Conservation (phyloP, 2,888 invertebrate genomes). For the Coelinius sp. region DNA sequence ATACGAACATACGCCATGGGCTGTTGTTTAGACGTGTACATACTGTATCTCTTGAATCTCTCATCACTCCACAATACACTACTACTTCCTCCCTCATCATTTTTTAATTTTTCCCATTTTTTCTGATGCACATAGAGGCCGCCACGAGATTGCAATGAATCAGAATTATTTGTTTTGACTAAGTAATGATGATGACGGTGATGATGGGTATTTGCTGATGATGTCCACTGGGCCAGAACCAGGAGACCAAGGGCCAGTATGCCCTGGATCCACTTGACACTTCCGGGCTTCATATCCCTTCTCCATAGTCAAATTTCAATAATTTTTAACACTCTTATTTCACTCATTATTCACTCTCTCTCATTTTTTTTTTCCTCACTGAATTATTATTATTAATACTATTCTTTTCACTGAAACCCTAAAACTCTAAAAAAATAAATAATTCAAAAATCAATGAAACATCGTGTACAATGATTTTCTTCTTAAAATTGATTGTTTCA, state of each 20-base stretch:
- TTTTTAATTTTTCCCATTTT: constrained; percentile 1
- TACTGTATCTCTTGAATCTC: constrained; percentile 47
- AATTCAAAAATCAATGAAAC: not conserved
- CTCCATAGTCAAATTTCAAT: constrained; percentile 61
- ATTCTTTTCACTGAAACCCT: not conserved
- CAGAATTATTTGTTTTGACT: not conserved
- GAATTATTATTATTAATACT: constrained; percentile 3
- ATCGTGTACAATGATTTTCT: too few relatives aligned
- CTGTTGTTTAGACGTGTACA: constrained; percentile 49
- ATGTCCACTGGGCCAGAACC: constrained; percentile 48
- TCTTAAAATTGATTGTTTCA: too few relatives aligned
- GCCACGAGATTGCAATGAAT: not conserved
- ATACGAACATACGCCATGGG: constrained; percentile 67
- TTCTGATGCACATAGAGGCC: not conserved
- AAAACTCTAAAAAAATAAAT: not conserved
- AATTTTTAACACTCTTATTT: constrained; percentile 10
- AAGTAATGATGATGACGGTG: constrained; percentile 18
- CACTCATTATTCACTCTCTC: not conserved
- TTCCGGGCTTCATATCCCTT: constrained; percentile 64
- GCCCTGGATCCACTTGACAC: constrained; percentile 57
- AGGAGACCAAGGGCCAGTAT: constrained; percentile 59
- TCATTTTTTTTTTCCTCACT: constrained; percentile 17
- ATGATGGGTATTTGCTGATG: constrained; percentile 22
- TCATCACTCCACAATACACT: not conserved
- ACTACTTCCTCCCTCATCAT: not conserved